phyloP scores from a whole-genome alignment of 2,888 invertebrate species.

The Eupithecia dodoneata region DNA sequence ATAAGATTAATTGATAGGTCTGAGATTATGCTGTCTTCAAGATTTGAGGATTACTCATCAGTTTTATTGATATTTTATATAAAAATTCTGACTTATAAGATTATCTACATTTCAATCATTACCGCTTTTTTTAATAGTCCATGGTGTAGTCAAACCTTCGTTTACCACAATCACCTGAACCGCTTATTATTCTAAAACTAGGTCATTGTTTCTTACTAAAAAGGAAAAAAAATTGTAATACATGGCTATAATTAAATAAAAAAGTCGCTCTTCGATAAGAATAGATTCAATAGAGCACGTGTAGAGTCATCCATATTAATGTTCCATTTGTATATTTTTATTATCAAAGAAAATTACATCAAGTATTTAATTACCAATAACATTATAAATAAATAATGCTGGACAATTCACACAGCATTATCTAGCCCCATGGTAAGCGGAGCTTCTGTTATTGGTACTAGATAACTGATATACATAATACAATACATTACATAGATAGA shows the following conservation, averaged over 20 bases:
- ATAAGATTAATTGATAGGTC: constrained; percentile 12
- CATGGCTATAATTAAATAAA: background rate
- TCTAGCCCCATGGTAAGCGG: no score
- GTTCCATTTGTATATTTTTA: background rate
- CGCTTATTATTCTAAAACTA: no score
- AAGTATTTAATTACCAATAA: background rate
- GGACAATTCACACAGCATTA: no score
- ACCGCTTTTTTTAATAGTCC: no score
- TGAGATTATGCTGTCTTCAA: background rate
- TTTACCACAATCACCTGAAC: no score
- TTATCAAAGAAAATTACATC: background rate
- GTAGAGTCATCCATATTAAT: background rate
- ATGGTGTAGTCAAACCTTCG: no score
- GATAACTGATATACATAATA: no score
- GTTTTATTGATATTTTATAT: constrained; percentile 7
- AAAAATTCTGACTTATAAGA: background rate
- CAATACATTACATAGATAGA: no score
- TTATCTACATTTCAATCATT: background rate
- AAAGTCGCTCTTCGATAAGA: background rate
- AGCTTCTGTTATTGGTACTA: no score
- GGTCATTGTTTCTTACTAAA: no score
- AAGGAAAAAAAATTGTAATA: no score
- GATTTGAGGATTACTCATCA: constrained; percentile 6
- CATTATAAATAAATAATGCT: background rate
- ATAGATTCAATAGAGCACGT: background rate